Evolutionary conservation across 2,797 vertebrate species (phyloP).

Genomic region (Pagetopsis macropterus): DNA sequence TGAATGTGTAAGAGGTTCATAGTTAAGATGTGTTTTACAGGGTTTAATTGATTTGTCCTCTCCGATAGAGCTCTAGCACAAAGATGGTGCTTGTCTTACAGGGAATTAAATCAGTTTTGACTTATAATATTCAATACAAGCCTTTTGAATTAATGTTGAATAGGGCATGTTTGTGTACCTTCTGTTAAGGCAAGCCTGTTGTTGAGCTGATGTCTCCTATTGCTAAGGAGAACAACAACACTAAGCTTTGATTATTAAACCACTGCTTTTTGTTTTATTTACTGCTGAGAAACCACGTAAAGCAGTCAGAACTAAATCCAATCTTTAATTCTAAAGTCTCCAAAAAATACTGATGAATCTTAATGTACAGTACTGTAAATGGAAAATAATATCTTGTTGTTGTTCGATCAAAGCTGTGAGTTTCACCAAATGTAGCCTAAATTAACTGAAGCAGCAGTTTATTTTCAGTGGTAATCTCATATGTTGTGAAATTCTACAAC

Average conservation of each 20-base stretch:
- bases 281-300: conserved; percentile 11
- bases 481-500: conserved; percentile 11
- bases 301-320: neutral
- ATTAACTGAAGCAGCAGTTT: neutral
- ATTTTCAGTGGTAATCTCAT: conserved; percentile 9
- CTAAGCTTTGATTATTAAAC: neutral
- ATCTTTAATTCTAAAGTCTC: neutral
- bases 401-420: conserved; percentile 1
- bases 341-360: neutral
- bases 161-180: neutral
- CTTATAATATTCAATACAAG: conserved; percentile 9
- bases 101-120: neutral
- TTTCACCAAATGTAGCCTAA: conserved; percentile 1
- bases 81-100: conserved; percentile 2
- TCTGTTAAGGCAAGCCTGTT: neutral
- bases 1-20: conserved; percentile 18
- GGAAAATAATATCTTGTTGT: neutral
- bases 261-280: conserved; percentile 2
- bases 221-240: neutral
- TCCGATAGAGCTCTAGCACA: neutral
- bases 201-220: neutral
- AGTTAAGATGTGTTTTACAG: conserved; percentile 28
- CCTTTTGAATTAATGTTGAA: conserved; percentile 12
- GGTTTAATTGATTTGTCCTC: conserved; percentile 29
- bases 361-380: neutral